These are phyloP conservation scores for Augochlorella aurata DNA, from an alignment of 2,888 invertebrate species.

Conservation along the genomic window DNA sequence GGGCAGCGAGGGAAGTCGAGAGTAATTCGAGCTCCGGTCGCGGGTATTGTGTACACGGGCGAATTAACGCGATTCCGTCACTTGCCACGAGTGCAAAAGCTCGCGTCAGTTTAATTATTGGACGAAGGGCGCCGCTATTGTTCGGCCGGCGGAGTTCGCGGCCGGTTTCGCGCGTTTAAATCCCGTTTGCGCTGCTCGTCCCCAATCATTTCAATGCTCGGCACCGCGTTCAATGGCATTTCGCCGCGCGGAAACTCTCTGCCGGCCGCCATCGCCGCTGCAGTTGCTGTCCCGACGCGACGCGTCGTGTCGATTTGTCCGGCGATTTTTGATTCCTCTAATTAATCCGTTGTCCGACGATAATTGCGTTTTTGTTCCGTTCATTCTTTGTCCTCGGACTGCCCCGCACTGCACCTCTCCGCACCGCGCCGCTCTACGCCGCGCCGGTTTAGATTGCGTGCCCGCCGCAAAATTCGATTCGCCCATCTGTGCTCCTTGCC, in stretches of 20 bases:
- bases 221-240: slow-evolving; percentile 45
- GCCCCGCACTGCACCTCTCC: too few relatives aligned
- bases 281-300: not conserved
- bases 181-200: slow-evolving; percentile 48
- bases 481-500: slow-evolving; percentile 6
- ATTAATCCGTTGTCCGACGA: slow-evolving; percentile 56
- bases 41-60: slow-evolving; percentile 40
- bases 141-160: slow-evolving; percentile 48
- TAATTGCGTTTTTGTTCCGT: slow-evolving; percentile 58
- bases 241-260: slow-evolving; percentile 28
- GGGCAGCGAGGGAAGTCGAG: not conserved
- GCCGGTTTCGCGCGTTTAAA: slow-evolving; percentile 65
- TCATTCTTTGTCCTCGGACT: slow-evolving; percentile 38
- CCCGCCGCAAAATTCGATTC: slow-evolving; percentile 37
- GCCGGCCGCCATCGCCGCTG: not conserved
- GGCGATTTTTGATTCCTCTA: slow-evolving; percentile 62
- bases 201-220: slow-evolving; percentile 61
- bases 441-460: slow-evolving; percentile 33
- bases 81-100: slow-evolving; percentile 66
- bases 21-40: slow-evolving; percentile 38
- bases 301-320: slow-evolving; percentile 48
- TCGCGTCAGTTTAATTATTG: slow-evolving; percentile 70
- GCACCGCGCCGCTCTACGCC: not conserved
- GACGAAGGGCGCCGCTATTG: slow-evolving; percentile 66
- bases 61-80: slow-evolving; percentile 70